phyloP scores from a whole-genome alignment of 2,113 vertebrate genomes.

The Paramormyrops kingsleyae region DNA sequence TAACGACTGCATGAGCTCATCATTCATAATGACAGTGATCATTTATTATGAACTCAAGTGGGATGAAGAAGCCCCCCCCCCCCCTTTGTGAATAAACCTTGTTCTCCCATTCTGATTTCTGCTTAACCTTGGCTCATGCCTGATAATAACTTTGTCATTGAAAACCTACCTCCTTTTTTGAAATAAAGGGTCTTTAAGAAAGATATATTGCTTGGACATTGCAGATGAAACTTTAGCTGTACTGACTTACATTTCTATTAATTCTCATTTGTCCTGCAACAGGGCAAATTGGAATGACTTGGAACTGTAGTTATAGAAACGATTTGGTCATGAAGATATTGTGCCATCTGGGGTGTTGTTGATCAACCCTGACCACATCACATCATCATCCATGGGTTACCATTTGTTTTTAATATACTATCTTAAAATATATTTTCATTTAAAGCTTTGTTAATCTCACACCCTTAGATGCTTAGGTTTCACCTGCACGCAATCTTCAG shows the following conservation, averaged over 20 bases:
- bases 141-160: slow-evolving; percentile 68
- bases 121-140: slow-evolving; percentile 61
- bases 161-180: slow-evolving; percentile 41
- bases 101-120: slow-evolving; percentile 59
- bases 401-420: not conserved
- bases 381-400: not conserved
- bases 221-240: slow-evolving; percentile 53
- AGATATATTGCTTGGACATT: slow-evolving; percentile 50
- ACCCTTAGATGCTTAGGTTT: not conserved
- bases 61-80: slow-evolving; percentile 52
- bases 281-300: slow-evolving; percentile 58
- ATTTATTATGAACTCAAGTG: slow-evolving; percentile 62
- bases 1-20: slow-evolving; percentile 53
- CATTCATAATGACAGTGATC: slow-evolving; percentile 67
- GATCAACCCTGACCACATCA: not conserved
- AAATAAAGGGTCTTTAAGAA: slow-evolving; percentile 59
- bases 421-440: not conserved
- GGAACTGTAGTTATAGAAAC: slow-evolving; percentile 52
- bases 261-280: slow-evolving; percentile 58
- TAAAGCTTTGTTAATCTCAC: not conserved
- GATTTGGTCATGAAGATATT: slow-evolving; percentile 34
- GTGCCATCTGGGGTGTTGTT: not conserved
- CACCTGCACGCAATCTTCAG: not conserved
- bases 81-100: slow-evolving; percentile 47
- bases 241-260: slow-evolving; percentile 59